Evolutionary conservation across 2,888 invertebrate genomes (phyloP).

Genomic region (Ennomos erosarius): DNA sequence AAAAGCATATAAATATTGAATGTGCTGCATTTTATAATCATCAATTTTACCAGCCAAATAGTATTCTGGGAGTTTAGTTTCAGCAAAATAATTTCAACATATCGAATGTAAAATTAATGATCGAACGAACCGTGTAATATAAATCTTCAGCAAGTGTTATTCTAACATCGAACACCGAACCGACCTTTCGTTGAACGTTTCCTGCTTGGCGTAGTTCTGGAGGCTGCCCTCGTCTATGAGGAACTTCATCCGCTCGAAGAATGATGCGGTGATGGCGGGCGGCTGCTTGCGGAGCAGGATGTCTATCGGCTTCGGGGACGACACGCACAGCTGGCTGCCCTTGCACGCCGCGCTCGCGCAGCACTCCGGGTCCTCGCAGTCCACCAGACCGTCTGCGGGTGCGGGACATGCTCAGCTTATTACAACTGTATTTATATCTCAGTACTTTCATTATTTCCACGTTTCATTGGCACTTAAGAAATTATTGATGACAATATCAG

Average conservation of each 20-base stretch:
- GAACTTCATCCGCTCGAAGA: conserved; percentile 99
- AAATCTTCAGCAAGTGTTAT: conserved; percentile 3
- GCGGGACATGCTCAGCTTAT: conserved; percentile 9
- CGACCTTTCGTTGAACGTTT: conserved; percentile 99
- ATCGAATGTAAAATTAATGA: conserved; percentile 9
- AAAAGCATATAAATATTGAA: no score
- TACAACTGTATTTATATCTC: background rate
- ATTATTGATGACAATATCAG: no score
- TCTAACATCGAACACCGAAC: conserved; percentile 71
- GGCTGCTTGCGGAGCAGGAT: conserved; percentile 98
- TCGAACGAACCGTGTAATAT: conserved; percentile 33
- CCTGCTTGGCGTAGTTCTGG: conserved; percentile 98
- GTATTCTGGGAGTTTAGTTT: background rate
- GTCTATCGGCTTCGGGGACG: conserved; percentile 97
- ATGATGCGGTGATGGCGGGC: conserved; percentile 98
- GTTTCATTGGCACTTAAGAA: no score
- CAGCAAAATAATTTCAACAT: background rate
- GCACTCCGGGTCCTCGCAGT: conserved; percentile 99
- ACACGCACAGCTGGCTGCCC: conserved; percentile 95
- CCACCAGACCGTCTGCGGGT: conserved; percentile 96
- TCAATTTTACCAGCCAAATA: no score
- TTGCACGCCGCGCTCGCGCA: conserved; percentile 93
- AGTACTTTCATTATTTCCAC: no score
- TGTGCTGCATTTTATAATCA: no score
- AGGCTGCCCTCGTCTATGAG: conserved; percentile 99